Conservation (phyloP, 2,797 vertebrate genomes). For the Notolabrus celidotus region DNA sequence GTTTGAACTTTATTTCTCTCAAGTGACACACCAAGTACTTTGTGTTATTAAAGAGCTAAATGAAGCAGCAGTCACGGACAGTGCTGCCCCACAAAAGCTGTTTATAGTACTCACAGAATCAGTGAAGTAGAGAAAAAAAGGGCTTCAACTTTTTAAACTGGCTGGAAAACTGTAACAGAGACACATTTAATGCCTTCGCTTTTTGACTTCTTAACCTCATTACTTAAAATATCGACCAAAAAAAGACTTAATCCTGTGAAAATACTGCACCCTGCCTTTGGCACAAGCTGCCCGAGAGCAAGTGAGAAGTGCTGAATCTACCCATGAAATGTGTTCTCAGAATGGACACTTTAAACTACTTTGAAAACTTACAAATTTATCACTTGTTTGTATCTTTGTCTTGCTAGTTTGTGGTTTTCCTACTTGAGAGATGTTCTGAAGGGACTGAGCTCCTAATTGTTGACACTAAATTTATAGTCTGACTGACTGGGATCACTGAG, state of each 20-base stretch:
- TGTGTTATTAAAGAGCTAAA: constrained; percentile 16
- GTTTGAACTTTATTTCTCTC: constrained; percentile 3
- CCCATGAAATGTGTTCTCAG: background rate
- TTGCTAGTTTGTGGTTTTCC: too few species aligned
- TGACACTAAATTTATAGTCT: too few species aligned
- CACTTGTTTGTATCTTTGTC: too few species aligned
- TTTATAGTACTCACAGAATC: background rate
- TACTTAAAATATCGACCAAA: constrained; percentile 7
- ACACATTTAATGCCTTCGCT: background rate
- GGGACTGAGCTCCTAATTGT: too few species aligned
- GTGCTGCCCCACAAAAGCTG: background rate
- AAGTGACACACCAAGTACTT: constrained; percentile 9
- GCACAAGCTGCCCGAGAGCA: background rate
- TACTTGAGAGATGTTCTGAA: too few species aligned
- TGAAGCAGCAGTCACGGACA: constrained; percentile 30
- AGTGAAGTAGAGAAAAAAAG: background rate
- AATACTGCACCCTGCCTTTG: background rate
- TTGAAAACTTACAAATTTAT: too few species aligned
- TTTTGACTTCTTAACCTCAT: background rate
- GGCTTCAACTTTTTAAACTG: background rate
- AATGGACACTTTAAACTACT: too few species aligned
- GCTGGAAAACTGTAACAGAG: constrained; percentile 1
- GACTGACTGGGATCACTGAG: too few species aligned
- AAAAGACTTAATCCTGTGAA: background rate
- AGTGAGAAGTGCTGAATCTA: background rate